Evolutionary conservation across 2,113 vertebrate genomes (phyloP).

Genomic region (Odocoileus virginianus): DNA sequence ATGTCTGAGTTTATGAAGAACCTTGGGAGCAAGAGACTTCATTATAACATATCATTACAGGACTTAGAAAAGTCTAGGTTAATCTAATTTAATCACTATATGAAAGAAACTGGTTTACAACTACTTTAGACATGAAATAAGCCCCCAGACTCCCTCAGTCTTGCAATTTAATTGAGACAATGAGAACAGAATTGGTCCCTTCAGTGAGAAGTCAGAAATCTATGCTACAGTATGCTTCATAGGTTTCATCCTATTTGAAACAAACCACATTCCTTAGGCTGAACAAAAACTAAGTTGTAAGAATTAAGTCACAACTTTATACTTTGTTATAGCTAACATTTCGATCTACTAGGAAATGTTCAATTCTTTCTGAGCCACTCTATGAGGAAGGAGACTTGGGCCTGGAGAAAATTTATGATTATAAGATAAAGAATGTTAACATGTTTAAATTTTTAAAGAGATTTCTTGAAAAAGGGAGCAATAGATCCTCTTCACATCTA

Average conservation of each 20-base stretch:
- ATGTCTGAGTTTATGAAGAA: background rate
- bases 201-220: background rate
- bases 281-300: background rate
- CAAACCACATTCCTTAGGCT: background rate
- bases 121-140: background rate
- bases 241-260: background rate
- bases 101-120: background rate
- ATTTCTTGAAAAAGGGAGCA: background rate
- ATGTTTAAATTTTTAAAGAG: background rate
- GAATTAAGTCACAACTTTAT: background rate
- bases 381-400: background rate
- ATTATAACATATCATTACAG: background rate
- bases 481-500: background rate
- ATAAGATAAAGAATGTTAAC: background rate
- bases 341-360: background rate
- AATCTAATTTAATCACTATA: background rate
- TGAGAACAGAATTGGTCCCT: background rate
- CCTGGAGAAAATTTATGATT: background rate
- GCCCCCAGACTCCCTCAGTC: background rate
- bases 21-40: background rate
- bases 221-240: background rate
- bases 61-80: background rate
- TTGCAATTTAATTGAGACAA: background rate
- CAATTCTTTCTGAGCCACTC: background rate
- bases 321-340: background rate